These are phyloP conservation scores for Chromobotia macracanthus DNA, from an alignment of 2,797 vertebrate genomes.

Conservation along the genomic window DNA sequence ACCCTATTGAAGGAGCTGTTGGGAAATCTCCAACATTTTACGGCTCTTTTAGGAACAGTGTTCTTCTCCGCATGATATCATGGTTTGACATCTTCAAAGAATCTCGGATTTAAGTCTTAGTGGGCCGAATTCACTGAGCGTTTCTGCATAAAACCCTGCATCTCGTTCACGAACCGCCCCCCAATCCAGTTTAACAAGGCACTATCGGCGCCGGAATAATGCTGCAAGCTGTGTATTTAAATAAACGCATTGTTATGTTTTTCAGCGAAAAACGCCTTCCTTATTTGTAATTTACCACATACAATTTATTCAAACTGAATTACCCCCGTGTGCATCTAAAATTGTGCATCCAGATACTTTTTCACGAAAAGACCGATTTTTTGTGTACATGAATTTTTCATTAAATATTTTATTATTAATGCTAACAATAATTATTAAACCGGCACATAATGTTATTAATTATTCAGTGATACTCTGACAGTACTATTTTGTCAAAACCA, in stretches of 20 bases:
- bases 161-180: background rate
- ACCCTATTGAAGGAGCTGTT: conserved; percentile 32
- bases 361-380: background rate
- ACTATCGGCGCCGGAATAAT: background rate
- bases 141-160: background rate
- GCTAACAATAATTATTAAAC: background rate
- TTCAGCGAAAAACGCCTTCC: no score
- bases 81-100: conserved; percentile 28
- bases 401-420: background rate
- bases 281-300: no score
- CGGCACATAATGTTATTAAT: conserved; percentile 1
- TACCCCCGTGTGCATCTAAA: no score
- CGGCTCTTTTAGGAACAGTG: conserved; percentile 3
- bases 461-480: background rate
- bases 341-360: no score
- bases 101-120: conserved; percentile 3
- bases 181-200: background rate
- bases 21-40: conserved; percentile 38
- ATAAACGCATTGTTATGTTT: background rate
- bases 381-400: background rate
- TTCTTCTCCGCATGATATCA: background rate
- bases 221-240: background rate
- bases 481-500: background rate
- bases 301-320: no score
- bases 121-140: background rate